phyloP scores from a whole-genome alignment of 2,797 vertebrate species.

The Philypnodon macrostomus region DNA sequence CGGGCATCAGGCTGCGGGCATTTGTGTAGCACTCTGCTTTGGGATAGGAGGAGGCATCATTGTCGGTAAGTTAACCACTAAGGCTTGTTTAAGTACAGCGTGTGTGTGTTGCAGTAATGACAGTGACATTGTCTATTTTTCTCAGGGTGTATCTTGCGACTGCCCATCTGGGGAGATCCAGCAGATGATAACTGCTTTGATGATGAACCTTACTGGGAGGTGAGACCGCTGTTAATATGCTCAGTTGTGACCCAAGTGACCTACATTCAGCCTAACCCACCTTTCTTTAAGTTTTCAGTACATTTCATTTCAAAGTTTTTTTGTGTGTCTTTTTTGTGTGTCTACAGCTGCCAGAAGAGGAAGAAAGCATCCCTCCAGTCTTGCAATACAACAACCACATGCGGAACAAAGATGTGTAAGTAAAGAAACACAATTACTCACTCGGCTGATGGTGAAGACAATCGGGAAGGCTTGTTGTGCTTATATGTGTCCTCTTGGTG shows the following conservation, averaged over 20 bases:
- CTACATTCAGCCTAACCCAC: no score
- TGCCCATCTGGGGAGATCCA: slow-evolving; percentile 90
- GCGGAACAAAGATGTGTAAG: slow-evolving; percentile 68
- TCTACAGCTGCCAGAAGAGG: slow-evolving; percentile 83
- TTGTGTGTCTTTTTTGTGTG: not conserved
- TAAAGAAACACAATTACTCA: no score
- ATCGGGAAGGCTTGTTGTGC: not conserved
- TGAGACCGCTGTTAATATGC: slow-evolving; percentile 45
- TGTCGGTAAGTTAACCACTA: slow-evolving; percentile 89
- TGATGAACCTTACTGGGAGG: slow-evolving; percentile 93
- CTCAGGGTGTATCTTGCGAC: slow-evolving; percentile 86
- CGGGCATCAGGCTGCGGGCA: slow-evolving; percentile 85
- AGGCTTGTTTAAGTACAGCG: not conserved
- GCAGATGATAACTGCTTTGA: slow-evolving; percentile 91
- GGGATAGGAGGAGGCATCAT: slow-evolving; percentile 86
- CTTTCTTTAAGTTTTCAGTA: no score
- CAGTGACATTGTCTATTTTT: slow-evolving; percentile 14
- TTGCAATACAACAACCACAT: slow-evolving; percentile 77
- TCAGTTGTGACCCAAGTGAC: no score
- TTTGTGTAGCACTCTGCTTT: slow-evolving; percentile 87
- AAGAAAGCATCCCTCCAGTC: slow-evolving; percentile 68
- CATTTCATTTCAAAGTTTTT: not conserved
- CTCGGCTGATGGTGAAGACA: not conserved
- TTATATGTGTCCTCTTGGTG: slow-evolving; percentile 51
- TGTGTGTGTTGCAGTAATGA: not conserved